Conservation (phyloP, 2,888 invertebrate genomes). For the Cryptocephalus moraei region DNA sequence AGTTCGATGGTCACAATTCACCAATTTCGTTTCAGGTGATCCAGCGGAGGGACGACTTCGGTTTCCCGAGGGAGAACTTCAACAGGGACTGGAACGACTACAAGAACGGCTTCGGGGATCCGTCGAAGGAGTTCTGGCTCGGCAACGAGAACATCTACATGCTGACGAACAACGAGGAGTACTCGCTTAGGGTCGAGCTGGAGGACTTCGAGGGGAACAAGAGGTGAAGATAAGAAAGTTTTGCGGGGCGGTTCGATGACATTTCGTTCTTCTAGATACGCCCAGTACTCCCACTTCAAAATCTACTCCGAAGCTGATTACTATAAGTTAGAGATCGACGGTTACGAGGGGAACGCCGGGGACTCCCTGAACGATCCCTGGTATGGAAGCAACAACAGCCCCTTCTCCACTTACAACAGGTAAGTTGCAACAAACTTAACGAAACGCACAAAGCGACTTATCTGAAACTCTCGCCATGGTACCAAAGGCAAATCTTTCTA, state of each 20-base stretch:
- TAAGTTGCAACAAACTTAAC: no score
- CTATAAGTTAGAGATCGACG: slow-evolving; percentile 85
- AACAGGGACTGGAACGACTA: slow-evolving; percentile 89
- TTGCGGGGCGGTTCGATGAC: no score
- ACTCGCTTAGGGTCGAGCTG: slow-evolving; percentile 74
- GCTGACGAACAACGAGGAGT: slow-evolving; percentile 86
- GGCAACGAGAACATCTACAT: slow-evolving; percentile 91
- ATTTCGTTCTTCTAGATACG: slow-evolving; percentile 51
- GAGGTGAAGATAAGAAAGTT: slow-evolving; percentile 50
- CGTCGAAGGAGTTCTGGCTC: slow-evolving; percentile 83
- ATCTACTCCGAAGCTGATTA: slow-evolving; percentile 87
- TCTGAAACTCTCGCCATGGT: no score
- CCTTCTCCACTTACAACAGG: slow-evolving; percentile 88
- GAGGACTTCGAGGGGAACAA: slow-evolving; percentile 91
- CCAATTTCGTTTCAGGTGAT: slow-evolving; percentile 77
- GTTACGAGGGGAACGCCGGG: slow-evolving; percentile 84
- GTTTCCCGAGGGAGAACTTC: slow-evolving; percentile 80
- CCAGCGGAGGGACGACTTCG: slow-evolving; percentile 80
- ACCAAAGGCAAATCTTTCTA: no score
- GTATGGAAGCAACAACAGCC: slow-evolving; percentile 90
- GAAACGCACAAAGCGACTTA: no score
- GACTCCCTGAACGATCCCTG: slow-evolving; percentile 88
- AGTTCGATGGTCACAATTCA: no score
- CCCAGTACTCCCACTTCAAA: slow-evolving; percentile 86
- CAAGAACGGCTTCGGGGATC: slow-evolving; percentile 87